Percentiles rank a stretch among this genome's conserved stretches.
These are phyloP conservation scores for Argentina silus DNA, from an alignment of 2,797 vertebrate species.

Conservation along the genomic window DNA sequence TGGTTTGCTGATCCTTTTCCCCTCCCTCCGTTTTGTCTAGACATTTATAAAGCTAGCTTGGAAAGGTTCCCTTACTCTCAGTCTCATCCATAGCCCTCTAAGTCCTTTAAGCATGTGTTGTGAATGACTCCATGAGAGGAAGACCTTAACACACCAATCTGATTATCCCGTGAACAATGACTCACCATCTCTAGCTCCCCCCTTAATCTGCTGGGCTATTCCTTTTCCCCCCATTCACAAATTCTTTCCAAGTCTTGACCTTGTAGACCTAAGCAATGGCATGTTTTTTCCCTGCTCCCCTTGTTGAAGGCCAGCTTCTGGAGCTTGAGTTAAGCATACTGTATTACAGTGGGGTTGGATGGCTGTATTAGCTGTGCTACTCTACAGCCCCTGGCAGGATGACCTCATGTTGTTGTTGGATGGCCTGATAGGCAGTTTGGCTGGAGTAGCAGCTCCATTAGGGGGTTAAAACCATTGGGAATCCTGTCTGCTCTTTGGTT, in stretches of 20 bases:
- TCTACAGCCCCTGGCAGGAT: constrained; percentile 49
- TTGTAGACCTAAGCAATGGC: constrained; percentile 55
- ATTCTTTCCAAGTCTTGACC: constrained; percentile 58
- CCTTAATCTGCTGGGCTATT: constrained; percentile 49
- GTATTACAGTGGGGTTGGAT: constrained; percentile 53
- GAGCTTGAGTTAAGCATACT: constrained; percentile 49
- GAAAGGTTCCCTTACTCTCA: constrained; percentile 50
- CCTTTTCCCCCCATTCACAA: constrained; percentile 52
- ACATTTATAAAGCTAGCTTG: constrained; percentile 51
- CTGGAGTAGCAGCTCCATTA: constrained; percentile 54
- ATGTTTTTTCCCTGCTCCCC: constrained; percentile 36
- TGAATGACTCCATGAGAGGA: constrained; percentile 61
- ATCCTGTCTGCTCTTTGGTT: constrained; percentile 28
- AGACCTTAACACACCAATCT: constrained; percentile 39
- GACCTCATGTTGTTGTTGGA: constrained; percentile 71
- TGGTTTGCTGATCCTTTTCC: constrained; percentile 45
- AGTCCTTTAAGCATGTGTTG: constrained; percentile 48
- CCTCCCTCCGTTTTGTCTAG: constrained; percentile 53
- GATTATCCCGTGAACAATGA: constrained; percentile 34
- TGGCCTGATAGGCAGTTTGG: constrained; percentile 53
- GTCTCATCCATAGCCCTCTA: constrained; percentile 15
- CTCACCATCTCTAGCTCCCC: constrained; percentile 57
- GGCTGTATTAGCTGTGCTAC: constrained; percentile 57
- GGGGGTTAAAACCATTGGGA: constrained; percentile 50
- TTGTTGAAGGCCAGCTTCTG: constrained; percentile 50